Percentiles rank a stretch among this genome's conserved stretches.
Conservation (phyloP, 1,140 invertebrate genomes). For the Telenomus remus region DNA sequence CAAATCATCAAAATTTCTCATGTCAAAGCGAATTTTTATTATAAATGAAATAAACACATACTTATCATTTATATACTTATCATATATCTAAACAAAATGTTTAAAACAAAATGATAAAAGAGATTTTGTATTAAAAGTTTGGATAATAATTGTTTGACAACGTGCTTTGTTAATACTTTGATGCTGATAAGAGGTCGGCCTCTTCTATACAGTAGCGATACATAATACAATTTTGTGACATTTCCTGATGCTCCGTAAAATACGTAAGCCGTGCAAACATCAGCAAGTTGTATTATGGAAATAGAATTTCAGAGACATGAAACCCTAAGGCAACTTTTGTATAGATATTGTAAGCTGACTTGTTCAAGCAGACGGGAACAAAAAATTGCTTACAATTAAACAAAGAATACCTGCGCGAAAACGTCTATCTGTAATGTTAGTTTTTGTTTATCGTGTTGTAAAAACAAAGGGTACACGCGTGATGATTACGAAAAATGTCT, state of each 20-base stretch:
- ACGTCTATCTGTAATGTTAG: too few species aligned
- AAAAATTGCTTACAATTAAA: too few species aligned
- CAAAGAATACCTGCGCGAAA: too few species aligned
- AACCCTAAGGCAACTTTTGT: slow-evolving; percentile 28
- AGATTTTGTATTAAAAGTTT: too few species aligned
- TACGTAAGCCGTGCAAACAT: slow-evolving; percentile 47
- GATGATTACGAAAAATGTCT: background rate
- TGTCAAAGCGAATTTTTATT: too few species aligned
- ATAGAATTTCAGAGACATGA: slow-evolving; percentile 41
- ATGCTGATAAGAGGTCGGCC: slow-evolving; percentile 8
- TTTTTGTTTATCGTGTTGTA: background rate
- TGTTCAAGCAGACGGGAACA: background rate
- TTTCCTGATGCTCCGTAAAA: slow-evolving; percentile 36
- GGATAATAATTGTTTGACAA: too few species aligned
- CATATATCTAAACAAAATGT: too few species aligned
- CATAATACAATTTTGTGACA: slow-evolving; percentile 34
- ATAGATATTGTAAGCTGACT: slow-evolving; percentile 4
- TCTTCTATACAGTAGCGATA: slow-evolving; percentile 10
- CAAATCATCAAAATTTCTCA: too few species aligned
- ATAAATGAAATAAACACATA: too few species aligned
- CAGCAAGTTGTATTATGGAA: slow-evolving; percentile 44
- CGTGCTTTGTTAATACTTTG: background rate
- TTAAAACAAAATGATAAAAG: too few species aligned
- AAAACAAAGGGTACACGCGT: background rate
- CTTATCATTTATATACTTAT: too few species aligned